A percentile compares a stretch with the other conserved stretches of the same genome.
These are phyloP conservation scores for Bufotes viridis DNA, from an alignment of 2,797 vertebrate genomes.

Conservation along the genomic window DNA sequence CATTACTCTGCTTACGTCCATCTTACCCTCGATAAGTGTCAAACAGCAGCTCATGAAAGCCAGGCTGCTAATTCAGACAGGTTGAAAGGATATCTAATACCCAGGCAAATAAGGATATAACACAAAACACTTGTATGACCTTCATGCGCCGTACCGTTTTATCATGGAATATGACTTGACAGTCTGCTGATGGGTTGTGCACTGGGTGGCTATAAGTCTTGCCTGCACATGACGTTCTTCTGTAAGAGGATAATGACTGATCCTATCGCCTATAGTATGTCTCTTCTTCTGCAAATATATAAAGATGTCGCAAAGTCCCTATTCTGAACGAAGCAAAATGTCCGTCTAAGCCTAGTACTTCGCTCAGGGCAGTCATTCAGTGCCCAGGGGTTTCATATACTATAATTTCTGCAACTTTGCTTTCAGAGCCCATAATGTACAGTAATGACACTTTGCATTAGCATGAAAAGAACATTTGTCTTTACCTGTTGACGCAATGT, in stretches of 20 bases:
- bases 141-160: constrained; percentile 60
- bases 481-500: constrained; percentile 14
- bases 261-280: constrained; percentile 23
- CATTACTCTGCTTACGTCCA: constrained; percentile 9
- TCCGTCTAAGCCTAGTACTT: not conserved
- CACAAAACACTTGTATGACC: constrained; percentile 64
- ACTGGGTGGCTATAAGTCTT: constrained; percentile 59
- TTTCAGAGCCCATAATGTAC: not conserved
- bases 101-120: constrained; percentile 22
- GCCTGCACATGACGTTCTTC: constrained; percentile 55
- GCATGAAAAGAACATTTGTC: not conserved
- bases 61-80: constrained; percentile 51
- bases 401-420: not conserved
- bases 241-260: constrained; percentile 50
- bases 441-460: constrained; percentile 10
- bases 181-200: constrained; percentile 56
- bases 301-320: constrained; percentile 3
- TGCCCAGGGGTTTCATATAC: not conserved
- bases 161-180: constrained; percentile 56
- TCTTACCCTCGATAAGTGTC: constrained; percentile 55
- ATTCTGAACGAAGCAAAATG: constrained; percentile 14
- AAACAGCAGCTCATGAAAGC: constrained; percentile 52
- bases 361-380: too few relatives aligned
- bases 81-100: constrained; percentile 50
- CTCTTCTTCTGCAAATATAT: constrained; percentile 13